Evolutionary conservation across 2,113 vertebrate species (phyloP).

Genomic region (Oncorhynchus mykiss): DNA sequence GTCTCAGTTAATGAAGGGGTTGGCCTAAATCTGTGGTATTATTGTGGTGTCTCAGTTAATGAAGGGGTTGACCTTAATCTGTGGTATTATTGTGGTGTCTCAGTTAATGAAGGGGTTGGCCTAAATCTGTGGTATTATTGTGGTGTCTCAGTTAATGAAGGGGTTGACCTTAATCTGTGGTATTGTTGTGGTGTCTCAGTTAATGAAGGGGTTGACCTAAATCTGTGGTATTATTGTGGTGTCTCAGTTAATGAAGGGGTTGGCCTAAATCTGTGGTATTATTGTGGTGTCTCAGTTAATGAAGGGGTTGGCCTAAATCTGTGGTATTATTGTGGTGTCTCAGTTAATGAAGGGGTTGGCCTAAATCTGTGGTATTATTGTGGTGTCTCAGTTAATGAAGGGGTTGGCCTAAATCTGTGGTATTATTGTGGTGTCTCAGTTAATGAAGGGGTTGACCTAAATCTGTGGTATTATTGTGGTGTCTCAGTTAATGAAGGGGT

Average conservation of each 20-base stretch:
- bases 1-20: slow-evolving; percentile 66
- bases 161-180: neutral
- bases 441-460: too few relatives aligned
- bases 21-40: slow-evolving; percentile 16
- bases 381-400: slow-evolving; percentile 63
- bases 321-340: too few relatives aligned
- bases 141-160: too few relatives aligned
- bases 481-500: slow-evolving; percentile 66
- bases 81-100: neutral
- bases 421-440: too few relatives aligned
- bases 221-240: too few relatives aligned
- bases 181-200: slow-evolving; percentile 39
- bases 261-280: neutral
- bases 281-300: slow-evolving; percentile 55
- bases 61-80: neutral
- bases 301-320: slow-evolving; percentile 55
- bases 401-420: slow-evolving; percentile 32
- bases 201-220: slow-evolving; percentile 63
- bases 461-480: neutral
- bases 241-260: too few relatives aligned
- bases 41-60: too few relatives aligned
- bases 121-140: too few relatives aligned
- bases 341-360: too few relatives aligned
- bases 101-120: slow-evolving; percentile 70
- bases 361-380: neutral